Base-by-base conservation (phyloP, 2,888 invertebrate species). In the Ypsolopha sequella region DNA sequence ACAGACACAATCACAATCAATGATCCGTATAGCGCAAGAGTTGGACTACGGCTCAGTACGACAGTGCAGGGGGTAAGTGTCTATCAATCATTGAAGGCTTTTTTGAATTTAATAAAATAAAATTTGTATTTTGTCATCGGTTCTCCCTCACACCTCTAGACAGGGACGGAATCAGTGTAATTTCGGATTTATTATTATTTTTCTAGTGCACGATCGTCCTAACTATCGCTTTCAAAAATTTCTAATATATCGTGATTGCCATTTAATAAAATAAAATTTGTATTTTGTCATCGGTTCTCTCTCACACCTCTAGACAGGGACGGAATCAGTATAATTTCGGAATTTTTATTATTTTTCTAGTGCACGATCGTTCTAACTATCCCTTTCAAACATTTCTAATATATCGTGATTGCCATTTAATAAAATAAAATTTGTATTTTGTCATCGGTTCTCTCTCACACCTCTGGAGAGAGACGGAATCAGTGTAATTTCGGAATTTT, bases 71-170 rank as follows among this genome's bases (percentile, higher is more conserved):
- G 81, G 79, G 82, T 70, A 77, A 73, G 72, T 73, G 77, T 80
- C 85, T 86, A 87, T 87, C 87, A 87, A 87, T 87, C 87, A 87
- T 85, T 73, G 78, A 60, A 84, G 80, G 78, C 76, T 87, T 87
- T 87, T 87, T 87, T 87, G 84, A 87, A 87, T 87, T 87, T 87
- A 87, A 87, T 87, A 87, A 87, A 87, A 87, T 86, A 87, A 87
- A 87, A 85, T 87, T 87, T 87, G 87, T 87, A 86, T 87, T 86
- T 87, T 85, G 87, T 87, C 87, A 85, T 82, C 80, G 85, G 72
- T 71, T 73, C 85, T 76, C 79, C 81, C 80, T 80, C 77, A 80
- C 73, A 74, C 68, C 78, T 73, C 66, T 50, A 48, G 36, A 47
- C 84, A 78, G 87, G 61, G 67, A 9, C 59, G 81, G 39, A 84